Evolutionary conservation across 2,797 vertebrate species (phyloP), one percentile per base, ranked within the genome.

Genomic region (Calcarius lapponicus): DNA sequence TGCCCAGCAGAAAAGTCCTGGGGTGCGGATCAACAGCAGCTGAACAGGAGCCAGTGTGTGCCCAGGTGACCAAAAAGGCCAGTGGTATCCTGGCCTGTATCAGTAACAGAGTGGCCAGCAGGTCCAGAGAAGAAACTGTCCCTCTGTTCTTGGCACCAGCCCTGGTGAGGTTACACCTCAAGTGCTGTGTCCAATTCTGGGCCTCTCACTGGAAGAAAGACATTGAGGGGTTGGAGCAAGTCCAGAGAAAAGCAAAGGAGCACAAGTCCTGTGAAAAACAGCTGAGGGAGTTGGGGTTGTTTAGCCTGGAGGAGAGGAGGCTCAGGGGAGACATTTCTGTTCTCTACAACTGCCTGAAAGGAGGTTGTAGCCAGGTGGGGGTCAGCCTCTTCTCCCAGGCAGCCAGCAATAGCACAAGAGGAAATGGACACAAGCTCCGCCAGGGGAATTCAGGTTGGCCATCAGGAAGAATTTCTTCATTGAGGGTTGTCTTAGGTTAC

Each of bases 201-300:
- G 29, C 51, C 17, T 53, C 51, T 53, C 32, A 48, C 26, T 42
- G 17, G 26, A 66, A 22, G n/a, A 17, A 80, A 15, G 25, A 47
- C 21, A 26, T 5, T 13, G 50, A 69, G 36, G 16, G 8, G 7
- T 32, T 56, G 32, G 7, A 48, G 10, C 0, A 0, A 2, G 56
- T 43, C 32, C 32, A 43, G 50, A 62, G 22, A 32, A 69, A 31
- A 26, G 12, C 34, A 48, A 6, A 10, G 9, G 42, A 82, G 32
- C 11, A 29, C 48, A 69, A 17, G 24, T 43, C 24, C 32, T n/a
- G 3, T 25, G 32, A 48, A 19, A 13, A 75, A 22, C 5, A 22
- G 19, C 56, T 69, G 48, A 36, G 19, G 32, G 8, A 82, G 36
- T 26, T 75, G 32, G 16, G 9, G 13, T 4, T 48, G 34, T 56